Base-by-base conservation (phyloP, 2,888 invertebrate genomes). In the Epiblema foenella region DNA sequence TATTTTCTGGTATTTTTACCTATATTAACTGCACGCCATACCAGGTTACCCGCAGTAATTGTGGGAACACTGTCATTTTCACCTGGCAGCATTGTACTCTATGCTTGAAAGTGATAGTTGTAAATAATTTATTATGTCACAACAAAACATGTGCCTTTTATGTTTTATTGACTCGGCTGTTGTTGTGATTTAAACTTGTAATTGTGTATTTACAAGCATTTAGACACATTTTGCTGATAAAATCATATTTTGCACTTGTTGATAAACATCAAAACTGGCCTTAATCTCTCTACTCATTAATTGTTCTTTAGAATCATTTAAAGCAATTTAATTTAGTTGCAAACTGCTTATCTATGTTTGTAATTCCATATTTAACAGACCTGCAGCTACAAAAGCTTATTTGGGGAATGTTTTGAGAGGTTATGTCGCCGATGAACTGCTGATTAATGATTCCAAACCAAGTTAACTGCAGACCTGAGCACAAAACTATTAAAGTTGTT, bases 31-130 rank as follows among this genome's bases (percentile, higher is more conserved):
- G 37, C 10, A 20, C 11, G 20, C 18, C 39, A 9, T 52, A 52
- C 52, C n/a, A 54, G 39, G 20, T n/a, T 37, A 2, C 37, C 15
- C 20, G 29, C 24, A 63, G 12, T 54, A 54, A 60, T 52, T 54
- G 60, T 54, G 39, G 42, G 54, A 42, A 24, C 37, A 60, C 54
- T 54, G 54, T 69, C 64, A 39, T 64, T 69, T 65, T 69, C 64
- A 59, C 58, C 58, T 69, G 42, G 57, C 51, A 64, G 62, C 56
- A 63, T 57, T 56, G 51, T 56, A 29, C n/a, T 24, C 18, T 59
- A n/a, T n/a, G 24, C 4, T 51, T 59, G 69, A 69, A 64, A 69
- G 64, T 69, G 69, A 69, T 52, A 52, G 58, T 39, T 42, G 51
- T 42, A 51, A 20, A 39, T 18, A 39, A 24, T 51, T 56, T 65